phyloP scores from a whole-genome alignment of 2,797 vertebrate species.

The Cryptoblepharus egeriae region DNA sequence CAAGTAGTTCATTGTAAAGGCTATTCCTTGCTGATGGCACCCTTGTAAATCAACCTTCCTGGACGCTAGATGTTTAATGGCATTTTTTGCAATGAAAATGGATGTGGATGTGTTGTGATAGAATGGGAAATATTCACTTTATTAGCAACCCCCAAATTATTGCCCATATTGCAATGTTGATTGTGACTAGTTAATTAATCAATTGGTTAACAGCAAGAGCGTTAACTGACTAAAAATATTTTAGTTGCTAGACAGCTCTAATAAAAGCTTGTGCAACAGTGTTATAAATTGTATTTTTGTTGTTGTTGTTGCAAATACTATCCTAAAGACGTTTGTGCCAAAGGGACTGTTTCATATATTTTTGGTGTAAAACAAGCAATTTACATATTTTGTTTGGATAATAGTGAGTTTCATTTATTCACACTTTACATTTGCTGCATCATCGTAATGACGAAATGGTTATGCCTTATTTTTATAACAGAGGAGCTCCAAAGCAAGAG shows the following conservation, averaged over 20 bases:
- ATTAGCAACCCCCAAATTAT: background rate
- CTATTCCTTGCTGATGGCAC: background rate
- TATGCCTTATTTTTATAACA: constrained; percentile 58
- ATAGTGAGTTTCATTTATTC: constrained; percentile 43
- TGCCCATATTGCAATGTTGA: constrained; percentile 1
- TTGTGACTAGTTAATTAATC: constrained; percentile 31
- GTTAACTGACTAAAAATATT: constrained; percentile 36
- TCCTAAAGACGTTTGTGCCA: constrained; percentile 66
- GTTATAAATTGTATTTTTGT: constrained; percentile 70
- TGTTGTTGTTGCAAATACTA: constrained; percentile 68
- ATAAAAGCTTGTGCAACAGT: constrained; percentile 70
- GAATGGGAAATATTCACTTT: constrained; percentile 15
- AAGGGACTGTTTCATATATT: constrained; percentile 63
- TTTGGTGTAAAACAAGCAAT: background rate
- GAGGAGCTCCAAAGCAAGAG: constrained; percentile 27
- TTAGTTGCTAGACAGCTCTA: constrained; percentile 30
- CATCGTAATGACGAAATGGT: constrained; percentile 62
- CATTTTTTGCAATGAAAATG: background rate
- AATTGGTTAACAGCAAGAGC: constrained; percentile 30
- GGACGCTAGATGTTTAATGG: background rate
- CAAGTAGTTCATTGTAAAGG: background rate
- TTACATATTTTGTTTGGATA: constrained; percentile 42
- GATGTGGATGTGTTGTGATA: background rate
- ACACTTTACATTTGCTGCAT: constrained; percentile 67
- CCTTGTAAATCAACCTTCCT: constrained; percentile 1